These are phyloP conservation scores for Ctenomys sociabilis DNA, from an alignment of 2,113 vertebrate species.

Conservation along the genomic window DNA sequence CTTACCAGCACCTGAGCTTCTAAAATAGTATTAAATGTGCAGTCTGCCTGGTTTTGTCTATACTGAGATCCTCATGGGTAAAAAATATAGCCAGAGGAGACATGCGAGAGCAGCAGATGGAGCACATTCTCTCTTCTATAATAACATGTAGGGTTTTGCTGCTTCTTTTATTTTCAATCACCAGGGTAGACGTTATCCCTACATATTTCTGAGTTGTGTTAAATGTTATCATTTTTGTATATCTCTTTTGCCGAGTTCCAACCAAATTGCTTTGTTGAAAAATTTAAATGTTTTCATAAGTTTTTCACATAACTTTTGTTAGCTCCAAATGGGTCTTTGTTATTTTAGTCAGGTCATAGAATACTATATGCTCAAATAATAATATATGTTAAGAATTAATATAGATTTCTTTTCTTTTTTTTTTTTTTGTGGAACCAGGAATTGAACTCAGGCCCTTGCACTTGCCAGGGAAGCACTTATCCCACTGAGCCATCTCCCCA, in stretches of 20 bases:
- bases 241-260: conserved; percentile 15
- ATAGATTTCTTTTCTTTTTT: too few relatives aligned
- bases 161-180: conserved; percentile 32
- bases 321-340: background rate
- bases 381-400: background rate
- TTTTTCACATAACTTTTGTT: background rate
- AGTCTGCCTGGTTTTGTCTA: background rate
- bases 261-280: conserved; percentile 2
- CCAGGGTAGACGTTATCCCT: background rate
- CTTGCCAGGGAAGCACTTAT: too few relatives aligned
- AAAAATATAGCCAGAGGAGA: conserved; percentile 4
- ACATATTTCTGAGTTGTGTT: conserved; percentile 2
- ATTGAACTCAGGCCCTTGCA: too few relatives aligned
- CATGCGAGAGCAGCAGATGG: background rate
- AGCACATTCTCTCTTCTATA: conserved; percentile 1
- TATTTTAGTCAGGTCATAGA: conserved; percentile 1
- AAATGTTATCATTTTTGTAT: conserved; percentile 8
- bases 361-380: background rate
- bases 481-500: too few relatives aligned
- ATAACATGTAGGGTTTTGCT: background rate
- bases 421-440: too few relatives aligned
- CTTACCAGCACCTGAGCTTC: background rate
- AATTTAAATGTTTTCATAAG: background rate
- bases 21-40: background rate
- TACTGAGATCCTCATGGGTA: background rate